Conservation (phyloP, 2,888 invertebrate genomes). For the Helleia helle region DNA sequence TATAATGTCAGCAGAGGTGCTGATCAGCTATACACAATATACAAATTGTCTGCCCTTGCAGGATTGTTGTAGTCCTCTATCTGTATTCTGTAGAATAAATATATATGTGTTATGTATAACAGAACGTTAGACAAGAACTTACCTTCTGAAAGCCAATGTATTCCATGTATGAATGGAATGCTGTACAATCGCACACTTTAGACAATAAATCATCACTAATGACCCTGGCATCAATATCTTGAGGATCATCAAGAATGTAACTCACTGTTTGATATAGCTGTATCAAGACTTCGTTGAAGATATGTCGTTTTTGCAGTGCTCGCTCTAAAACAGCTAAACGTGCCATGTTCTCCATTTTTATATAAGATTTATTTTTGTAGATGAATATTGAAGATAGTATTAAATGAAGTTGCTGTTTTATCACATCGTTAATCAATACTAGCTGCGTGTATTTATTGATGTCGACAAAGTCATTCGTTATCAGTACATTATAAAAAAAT, state of each 20-base stretch:
- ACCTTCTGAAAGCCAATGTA: slow-evolving; percentile 54
- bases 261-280: slow-evolving; percentile 43
- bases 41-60: too few species aligned
- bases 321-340: slow-evolving; percentile 60
- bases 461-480: slow-evolving; percentile 18
- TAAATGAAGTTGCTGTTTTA: not conserved
- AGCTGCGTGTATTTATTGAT: not conserved
- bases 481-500: too few species aligned
- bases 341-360: slow-evolving; percentile 60
- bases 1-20: too few species aligned
- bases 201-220: slow-evolving; percentile 39
- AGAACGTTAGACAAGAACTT: slow-evolving; percentile 18
- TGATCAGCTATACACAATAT: too few species aligned
- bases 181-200: slow-evolving; percentile 31
- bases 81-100: too few species aligned
- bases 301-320: slow-evolving; percentile 36
- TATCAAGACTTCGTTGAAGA: slow-evolving; percentile 42
- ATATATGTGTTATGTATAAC: too few species aligned
- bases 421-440: not conserved
- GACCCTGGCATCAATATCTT: slow-evolving; percentile 41
- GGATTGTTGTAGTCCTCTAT: too few species aligned
- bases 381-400: not conserved
- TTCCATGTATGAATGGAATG: slow-evolving; percentile 49
- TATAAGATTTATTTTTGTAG: not conserved
- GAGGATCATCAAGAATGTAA: slow-evolving; percentile 53